These are phyloP conservation scores for Agrotis clavis DNA, from an alignment of 2,888 invertebrate genomes.

Conservation along the genomic window DNA sequence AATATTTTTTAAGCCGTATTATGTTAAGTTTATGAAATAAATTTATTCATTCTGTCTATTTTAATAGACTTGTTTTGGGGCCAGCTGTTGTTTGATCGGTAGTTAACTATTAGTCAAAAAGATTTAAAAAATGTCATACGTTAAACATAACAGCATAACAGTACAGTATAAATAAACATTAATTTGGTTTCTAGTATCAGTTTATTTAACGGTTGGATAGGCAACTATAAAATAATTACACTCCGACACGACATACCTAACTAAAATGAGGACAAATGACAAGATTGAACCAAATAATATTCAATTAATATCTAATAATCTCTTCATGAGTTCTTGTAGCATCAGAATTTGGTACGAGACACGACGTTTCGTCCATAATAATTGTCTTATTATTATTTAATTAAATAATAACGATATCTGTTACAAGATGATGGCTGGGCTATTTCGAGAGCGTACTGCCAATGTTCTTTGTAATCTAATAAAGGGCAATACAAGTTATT, in stretches of 20 bases:
- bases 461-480: conserved; percentile 62
- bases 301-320: conserved; percentile 14
- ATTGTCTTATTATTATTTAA: conserved; percentile 60
- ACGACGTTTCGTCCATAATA: conserved; percentile 50
- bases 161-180: too few species aligned
- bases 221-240: neutral
- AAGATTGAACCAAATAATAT: conserved; percentile 6
- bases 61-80: too few species aligned
- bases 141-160: too few species aligned
- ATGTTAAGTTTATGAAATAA: too few species aligned
- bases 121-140: too few species aligned
- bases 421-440: conserved; percentile 50
- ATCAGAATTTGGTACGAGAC: conserved; percentile 45
- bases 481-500: conserved; percentile 62
- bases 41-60: too few species aligned
- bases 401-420: conserved; percentile 61
- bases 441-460: conserved; percentile 42
- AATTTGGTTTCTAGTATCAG: too few species aligned
- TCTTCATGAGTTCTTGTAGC: conserved; percentile 37
- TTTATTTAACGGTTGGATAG: neutral
- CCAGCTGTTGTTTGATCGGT: too few species aligned
- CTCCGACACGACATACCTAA: neutral
- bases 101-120: too few species aligned
- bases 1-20: too few species aligned
- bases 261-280: neutral